Evolutionary conservation across 1,140 invertebrate species (phyloP), one percentile per base, ranked within the genome.

Genomic region (Mizuhopecten yessoensis): DNA sequence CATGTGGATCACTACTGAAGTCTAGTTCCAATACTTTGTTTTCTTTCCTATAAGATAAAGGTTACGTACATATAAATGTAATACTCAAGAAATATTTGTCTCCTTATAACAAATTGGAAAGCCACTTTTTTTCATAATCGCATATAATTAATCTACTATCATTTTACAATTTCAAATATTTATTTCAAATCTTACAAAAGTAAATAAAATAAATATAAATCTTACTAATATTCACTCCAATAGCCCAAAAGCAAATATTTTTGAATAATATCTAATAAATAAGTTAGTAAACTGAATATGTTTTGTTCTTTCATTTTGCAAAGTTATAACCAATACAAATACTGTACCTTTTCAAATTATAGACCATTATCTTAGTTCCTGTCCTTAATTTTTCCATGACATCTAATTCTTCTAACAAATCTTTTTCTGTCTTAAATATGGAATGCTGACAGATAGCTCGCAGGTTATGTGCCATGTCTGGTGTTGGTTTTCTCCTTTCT

Each of bases 351-450:
- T 95, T 95, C 23, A 96, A 93, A 89, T 95, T 96, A 87, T 94
- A 96, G 86, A 96, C 93, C 34, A 96, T 94, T 36, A 96, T 96
- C 75, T 94, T 94, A 0, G 96, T 96, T 34, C 96, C 96, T 20
- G 94, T 96, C 13, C 89, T 89, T 13, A 93, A 88, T 88, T 92
- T 92, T 45, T 94, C 93, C 39, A 96, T 90, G 0, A 92, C 57
- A 33, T 91, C 90, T 9, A 96, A 90, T 90, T 96, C 94, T 34
- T 93, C 88, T 34, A 96, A 88, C 0, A 96, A 88, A 42, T 94
- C 93, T 34, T 94, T 91, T 88, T 96, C 95, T 34, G 91, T 92
- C 34, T 91, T 93, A 86, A 96, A 95, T 10, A 94, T 90, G n/a
- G 95, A 95, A 88, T 95, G 92, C 29, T 92, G 91, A 11, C 94